Base-by-base conservation (phyloP, 2,113 vertebrate species). In the Panthera uncia region DNA sequence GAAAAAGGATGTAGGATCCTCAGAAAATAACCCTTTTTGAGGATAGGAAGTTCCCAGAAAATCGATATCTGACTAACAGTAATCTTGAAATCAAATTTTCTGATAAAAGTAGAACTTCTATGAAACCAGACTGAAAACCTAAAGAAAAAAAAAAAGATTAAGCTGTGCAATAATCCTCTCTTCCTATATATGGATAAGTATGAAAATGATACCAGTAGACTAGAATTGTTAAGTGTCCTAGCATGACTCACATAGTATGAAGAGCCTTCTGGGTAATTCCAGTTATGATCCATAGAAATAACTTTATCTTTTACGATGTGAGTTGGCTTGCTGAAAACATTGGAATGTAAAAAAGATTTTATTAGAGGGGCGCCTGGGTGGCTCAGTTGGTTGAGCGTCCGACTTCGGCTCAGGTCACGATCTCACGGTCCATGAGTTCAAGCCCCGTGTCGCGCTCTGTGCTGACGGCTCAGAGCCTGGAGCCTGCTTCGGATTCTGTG, bases 11-110 rank as follows among this genome's bases (percentile, higher is more conserved):
- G 2, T 61, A 74, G n/a, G 41, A 55, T 63, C 1, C 5, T 66
- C 65, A 83, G 21, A 66, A 93, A 91, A 45, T 23, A 55, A 89
- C 36, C 1, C 4, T 27, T 36, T 50, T 63, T 73, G 88, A 52
- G 63, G 36, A 91, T 2, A 82, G 33, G 25, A 91, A 48, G 4
- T 91, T 93, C 16, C 19, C 71, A 61, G n/a, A 86, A 94, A 91
- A 92, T 84, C 27, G 92, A 14, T n/a, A 41, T 69, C 31, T 81
- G 29, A 66, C 7, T 76, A 97, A 68, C n/a, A 81, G 71, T 3
- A 89, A 57, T 92, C n/a, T 69, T 84, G 8, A 95, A 95, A 97
- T 66, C 16, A 73, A 19, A 68, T 61, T 96, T 96, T 95, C 45
- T 71, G 76, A 85, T 85, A 21, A 95, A 92, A 81, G 16, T 76